Conservation (phyloP, 35 echinoderm and acorn worm genomes). For the Apostichopus californicus region DNA sequence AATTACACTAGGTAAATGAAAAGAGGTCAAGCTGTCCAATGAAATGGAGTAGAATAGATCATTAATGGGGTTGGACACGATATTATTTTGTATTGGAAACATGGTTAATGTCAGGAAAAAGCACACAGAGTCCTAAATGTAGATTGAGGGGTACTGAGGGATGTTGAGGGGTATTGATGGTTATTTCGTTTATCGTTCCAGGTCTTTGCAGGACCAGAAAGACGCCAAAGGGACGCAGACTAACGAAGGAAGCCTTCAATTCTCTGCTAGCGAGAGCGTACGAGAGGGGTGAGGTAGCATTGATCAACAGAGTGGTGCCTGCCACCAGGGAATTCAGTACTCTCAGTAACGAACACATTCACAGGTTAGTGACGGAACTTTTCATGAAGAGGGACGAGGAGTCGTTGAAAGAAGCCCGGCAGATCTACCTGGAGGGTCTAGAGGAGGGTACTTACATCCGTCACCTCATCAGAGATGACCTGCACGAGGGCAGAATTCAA, state of each 20-base stretch:
- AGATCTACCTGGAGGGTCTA: neutral
- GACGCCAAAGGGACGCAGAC: neutral
- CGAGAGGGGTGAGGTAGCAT: neutral
- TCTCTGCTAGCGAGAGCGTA: neutral
- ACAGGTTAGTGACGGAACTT: neutral
- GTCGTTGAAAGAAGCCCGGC: neutral
- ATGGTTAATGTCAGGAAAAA: too few species aligned
- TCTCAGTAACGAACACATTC: neutral
- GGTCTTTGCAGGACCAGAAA: neutral
- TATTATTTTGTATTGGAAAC: too few species aligned
- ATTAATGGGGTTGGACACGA: too few species aligned
- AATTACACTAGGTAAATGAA: too few species aligned
- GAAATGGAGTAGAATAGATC: too few species aligned
- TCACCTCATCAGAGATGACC: neutral
- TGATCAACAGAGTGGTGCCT: neutral
- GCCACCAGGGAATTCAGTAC: conserved; percentile 3
- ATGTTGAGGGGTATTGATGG: too few species aligned
- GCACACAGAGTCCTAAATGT: too few species aligned
- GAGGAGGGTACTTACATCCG: neutral
- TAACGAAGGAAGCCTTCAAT: conserved; percentile 11
- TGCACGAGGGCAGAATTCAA: conserved; percentile 32
- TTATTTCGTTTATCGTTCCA: neutral
- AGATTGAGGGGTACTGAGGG: too few species aligned
- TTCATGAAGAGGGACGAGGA: neutral
- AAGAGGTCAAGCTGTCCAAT: too few species aligned